A percentile compares a stretch with the other conserved stretches of the same genome.
Evolutionary conservation across 1,140 invertebrate genomes (phyloP).

Genomic region (Druon quercuslanigerum): DNA sequence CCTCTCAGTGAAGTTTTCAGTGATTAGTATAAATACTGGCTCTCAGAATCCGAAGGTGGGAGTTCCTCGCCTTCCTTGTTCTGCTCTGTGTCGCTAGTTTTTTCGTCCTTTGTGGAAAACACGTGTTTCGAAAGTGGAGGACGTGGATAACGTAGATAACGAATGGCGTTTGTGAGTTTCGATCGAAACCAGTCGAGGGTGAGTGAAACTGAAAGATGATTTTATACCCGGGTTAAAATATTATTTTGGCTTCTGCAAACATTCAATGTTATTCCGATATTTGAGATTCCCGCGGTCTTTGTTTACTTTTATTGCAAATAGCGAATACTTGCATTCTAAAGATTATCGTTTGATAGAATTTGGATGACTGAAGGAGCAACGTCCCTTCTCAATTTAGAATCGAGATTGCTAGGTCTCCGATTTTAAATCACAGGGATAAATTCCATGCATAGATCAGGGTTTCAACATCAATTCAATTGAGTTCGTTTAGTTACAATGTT

Average conservation of each 20-base stretch:
- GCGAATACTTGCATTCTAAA: too few species aligned
- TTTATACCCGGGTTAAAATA: neutral
- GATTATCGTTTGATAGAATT: too few species aligned
- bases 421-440: too few species aligned
- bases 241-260: constrained; percentile 29
- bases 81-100: neutral
- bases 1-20: neutral
- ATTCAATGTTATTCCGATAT: constrained; percentile 27
- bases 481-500: too few species aligned
- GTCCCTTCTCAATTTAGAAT: constrained; percentile 7
- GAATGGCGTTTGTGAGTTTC: constrained; percentile 13
- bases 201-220: constrained; percentile 33
- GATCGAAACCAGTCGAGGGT: constrained; percentile 40
- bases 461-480: too few species aligned
- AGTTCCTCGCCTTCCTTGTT: constrained; percentile 7
- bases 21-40: constrained; percentile 29
- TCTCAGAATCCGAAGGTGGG: neutral
- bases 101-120: neutral
- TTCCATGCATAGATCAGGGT: too few species aligned
- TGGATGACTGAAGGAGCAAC: neutral
- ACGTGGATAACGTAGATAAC: constrained; percentile 23
- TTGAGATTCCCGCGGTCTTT: constrained; percentile 33
- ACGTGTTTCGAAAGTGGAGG: constrained; percentile 36
- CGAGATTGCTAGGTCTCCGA: neutral
- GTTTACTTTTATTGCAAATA: neutral